Percentiles rank a stretch among this genome's conserved stretches.
phyloP scores from a whole-genome alignment of 2,113 vertebrate genomes.

The Phalacrocorax pelagicus region DNA sequence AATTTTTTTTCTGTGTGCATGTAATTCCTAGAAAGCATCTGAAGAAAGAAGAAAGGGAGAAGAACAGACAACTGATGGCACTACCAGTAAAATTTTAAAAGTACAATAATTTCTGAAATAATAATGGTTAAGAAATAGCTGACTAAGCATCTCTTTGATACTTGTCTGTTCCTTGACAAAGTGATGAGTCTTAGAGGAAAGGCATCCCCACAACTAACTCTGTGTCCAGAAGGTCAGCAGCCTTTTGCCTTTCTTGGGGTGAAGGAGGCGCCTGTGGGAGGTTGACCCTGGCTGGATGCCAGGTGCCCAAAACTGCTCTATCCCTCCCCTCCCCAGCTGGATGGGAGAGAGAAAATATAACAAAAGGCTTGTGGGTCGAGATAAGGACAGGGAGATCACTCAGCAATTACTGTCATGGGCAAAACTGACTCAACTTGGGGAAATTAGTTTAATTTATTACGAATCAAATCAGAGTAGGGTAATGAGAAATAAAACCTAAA shows the following conservation, averaged over 20 bases:
- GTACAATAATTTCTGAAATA: not conserved
- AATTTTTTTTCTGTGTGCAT: rapidly evolving
- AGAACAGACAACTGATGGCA: not conserved
- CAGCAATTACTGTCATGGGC: too few species aligned
- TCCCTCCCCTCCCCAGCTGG: too few species aligned
- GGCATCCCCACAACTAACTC: not conserved
- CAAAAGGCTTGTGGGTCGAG: too few species aligned
- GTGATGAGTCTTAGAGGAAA: not conserved
- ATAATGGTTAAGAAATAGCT: not conserved
- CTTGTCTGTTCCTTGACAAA: not conserved
- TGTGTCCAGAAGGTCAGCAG: not conserved
- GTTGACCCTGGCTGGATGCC: too few species aligned
- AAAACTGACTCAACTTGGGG: too few species aligned
- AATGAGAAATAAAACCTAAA: too few species aligned
- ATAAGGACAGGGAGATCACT: too few species aligned
- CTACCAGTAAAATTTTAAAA: not conserved
- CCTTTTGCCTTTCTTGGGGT: not conserved
- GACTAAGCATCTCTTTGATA: not conserved
- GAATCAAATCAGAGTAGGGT: too few species aligned
- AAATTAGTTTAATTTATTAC: too few species aligned
- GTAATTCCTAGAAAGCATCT: not conserved
- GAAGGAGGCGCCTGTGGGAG: not conserved
- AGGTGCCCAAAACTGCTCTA: too few species aligned
- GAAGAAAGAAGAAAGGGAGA: not conserved
- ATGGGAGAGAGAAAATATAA: too few species aligned